Base-by-base conservation (phyloP, 1,140 invertebrate species). In the Holcopasites calliopsidis region DNA sequence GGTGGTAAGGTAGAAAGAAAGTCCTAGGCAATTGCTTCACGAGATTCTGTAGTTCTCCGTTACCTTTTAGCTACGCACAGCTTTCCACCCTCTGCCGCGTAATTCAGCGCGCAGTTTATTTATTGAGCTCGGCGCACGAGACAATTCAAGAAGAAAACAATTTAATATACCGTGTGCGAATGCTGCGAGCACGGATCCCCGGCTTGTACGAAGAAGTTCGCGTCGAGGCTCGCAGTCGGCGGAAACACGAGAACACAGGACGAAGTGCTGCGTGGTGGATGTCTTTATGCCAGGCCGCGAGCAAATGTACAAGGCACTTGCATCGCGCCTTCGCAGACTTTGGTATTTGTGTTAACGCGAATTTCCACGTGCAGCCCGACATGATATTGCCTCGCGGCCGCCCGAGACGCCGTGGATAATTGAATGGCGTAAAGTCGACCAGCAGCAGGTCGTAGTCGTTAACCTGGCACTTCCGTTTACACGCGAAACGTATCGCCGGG, bases 371-470 rank as follows among this genome's bases (percentile, higher is more conserved):
- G 54, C 42, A 54, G 44, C 28, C 40, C 26, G 23, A 65, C 42
- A 44, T 44, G 65, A 80, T 80, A 82, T 80, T 82, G 61, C 68
- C 55, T 50, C 64, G 69, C 54, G 60, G 31, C 49, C 44, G 21
- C n/a, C 57, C 61, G n/a, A n/a, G 54, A 50, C 70, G 47, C 72
- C 33, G 38, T 26, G 62, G 74, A 82, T 82, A 82, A 82, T 82
- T 82, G 79, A 81, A 82, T 62, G 58, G 69, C 69, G 69, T 54
- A 62, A 76, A 50, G 76, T 73, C 69, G 62, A 40, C 72, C 73
- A 52, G 50, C 64, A 58, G 62, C 62, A 54, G 60, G 69, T 69
- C 69, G 64, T 64, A 62, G 28, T 69, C 74, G 80, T 82, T 82
- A 80, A 70, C 58, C 57, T 65, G 71, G 55, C 66, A 54, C 70